Evolutionary conservation across 1,140 invertebrate species (phyloP), one percentile per base, ranked within the genome.

Genomic region (Drosophila nigrodunni): DNA sequence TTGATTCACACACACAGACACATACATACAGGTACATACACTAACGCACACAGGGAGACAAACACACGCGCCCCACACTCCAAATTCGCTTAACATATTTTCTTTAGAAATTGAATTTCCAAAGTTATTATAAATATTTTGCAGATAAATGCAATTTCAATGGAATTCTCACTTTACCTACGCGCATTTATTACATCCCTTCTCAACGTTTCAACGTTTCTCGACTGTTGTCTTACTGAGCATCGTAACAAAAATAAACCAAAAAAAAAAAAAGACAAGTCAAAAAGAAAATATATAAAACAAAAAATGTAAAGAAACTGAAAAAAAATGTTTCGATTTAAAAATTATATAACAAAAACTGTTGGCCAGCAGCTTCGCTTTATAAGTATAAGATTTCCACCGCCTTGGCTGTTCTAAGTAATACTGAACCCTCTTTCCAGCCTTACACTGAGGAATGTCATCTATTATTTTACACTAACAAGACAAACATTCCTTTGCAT

Each of bases 71-170:
- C 49, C 49, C 64, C 58, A 39, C 52, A 58, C 60, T 74, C 64
- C 41, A 83, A 87, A 87, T 87, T 87, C 80, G 85, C 80, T 88
- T 88, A 87, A 73, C 83, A 87, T 87, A 87, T 88, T 87, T 88
- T 87, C 83, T 89, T 87, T 88, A 70, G 85, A 87, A 87, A 87
- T 89, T 87, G 83, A 87, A 87, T 87, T 87, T 83, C 85, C 85
- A 82, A 87, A 87, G 79, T 87, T 87, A 87, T 87, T 87, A 87
- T 87, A 89, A 87, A 87, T 87, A 87, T 87, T 88, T 82, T 69
- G 78, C 77, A 65, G 87, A 80, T 70, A 87, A 87, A 87, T 88
- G 83, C 73, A 87, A 87, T 87, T 87, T 87, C 69, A 77, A 58
- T 88, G 85, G 85, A 89, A 87, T 87, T 88, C 66, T 11, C 34